Conservation (phyloP, 2,888 invertebrate species). For the Cheilosia scutellata region DNA sequence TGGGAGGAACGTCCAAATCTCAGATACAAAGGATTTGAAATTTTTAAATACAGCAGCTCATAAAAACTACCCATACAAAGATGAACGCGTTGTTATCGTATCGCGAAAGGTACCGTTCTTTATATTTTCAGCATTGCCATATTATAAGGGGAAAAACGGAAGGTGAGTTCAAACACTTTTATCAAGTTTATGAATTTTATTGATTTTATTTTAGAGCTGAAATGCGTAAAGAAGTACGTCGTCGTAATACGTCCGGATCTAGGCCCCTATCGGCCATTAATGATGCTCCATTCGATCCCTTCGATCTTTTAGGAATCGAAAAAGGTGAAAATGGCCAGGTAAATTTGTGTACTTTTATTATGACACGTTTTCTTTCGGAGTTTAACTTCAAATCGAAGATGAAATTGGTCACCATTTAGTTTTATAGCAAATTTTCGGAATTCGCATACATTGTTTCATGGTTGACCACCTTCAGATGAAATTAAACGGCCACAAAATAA, state of each 20-base stretch:
- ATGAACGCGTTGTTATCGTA: constrained; percentile 93
- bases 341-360: constrained; percentile 77
- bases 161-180: constrained; percentile 84
- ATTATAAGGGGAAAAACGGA: constrained; percentile 88
- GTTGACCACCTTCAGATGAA: too few species aligned
- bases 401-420: too few species aligned
- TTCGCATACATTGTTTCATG: too few species aligned
- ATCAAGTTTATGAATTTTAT: constrained; percentile 43
- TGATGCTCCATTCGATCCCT: constrained; percentile 92
- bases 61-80: constrained; percentile 89
- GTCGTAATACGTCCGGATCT: constrained; percentile 92
- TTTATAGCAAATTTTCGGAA: too few species aligned
- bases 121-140: constrained; percentile 94
- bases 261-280: constrained; percentile 93
- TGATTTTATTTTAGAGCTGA: constrained; percentile 85
- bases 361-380: too few species aligned
- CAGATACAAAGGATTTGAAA: constrained; percentile 86
- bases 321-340: constrained; percentile 94
- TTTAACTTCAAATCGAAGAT: too few species aligned
- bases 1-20: constrained; percentile 82
- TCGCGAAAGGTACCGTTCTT: constrained; percentile 92
- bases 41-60: constrained; percentile 85
- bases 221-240: constrained; percentile 89
- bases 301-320: constrained; percentile 93
- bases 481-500: too few species aligned